Evolutionary conservation across 2,888 invertebrate genomes (phyloP).

Genomic region (Zeuzera pyrina): DNA sequence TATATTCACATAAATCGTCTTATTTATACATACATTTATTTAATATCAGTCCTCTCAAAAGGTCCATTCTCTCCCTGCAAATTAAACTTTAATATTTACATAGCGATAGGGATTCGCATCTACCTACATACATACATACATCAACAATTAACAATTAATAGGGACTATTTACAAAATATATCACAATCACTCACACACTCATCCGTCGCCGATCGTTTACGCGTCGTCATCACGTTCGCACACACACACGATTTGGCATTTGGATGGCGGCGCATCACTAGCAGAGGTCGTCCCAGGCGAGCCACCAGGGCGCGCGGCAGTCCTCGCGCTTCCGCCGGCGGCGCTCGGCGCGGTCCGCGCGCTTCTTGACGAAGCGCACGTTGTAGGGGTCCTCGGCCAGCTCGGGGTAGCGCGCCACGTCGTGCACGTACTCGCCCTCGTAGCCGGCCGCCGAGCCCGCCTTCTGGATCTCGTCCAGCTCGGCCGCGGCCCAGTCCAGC

Average conservation of each 20-base stretch:
- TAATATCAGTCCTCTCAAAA: conserved; percentile 74
- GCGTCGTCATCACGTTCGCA: conserved; percentile 29
- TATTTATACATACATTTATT: conserved; percentile 72
- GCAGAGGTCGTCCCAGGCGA: conserved; percentile 58
- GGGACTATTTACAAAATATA: conserved; percentile 73
- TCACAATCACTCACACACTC: conserved; percentile 48
- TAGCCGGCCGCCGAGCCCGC: conserved; percentile 88
- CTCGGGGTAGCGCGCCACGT: conserved; percentile 91
- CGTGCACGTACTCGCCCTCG: conserved; percentile 93
- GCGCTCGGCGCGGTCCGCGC: conserved; percentile 79
- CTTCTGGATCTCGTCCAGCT: conserved; percentile 91
- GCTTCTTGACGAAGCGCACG: conserved; percentile 89
- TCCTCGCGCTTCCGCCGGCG: conserved; percentile 80
- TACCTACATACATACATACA: conserved; percentile 69
- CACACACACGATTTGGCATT: conserved; percentile 69
- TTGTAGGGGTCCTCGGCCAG: conserved; percentile 97
- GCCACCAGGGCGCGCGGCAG: conserved; percentile 68
- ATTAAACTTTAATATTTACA: conserved; percentile 71
- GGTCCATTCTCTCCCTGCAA: conserved; percentile 73
- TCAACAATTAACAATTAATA: conserved; percentile 74
- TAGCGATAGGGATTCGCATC: conserved; percentile 71
- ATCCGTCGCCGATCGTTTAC: conserved; percentile 50
- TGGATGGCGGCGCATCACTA: conserved; percentile 66
- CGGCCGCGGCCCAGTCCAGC: conserved; percentile 89
- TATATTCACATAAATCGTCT: conserved; percentile 72